Conservation (phyloP, 35 echinoderm and acorn worm species). For the Eucidaris tribuloides region DNA sequence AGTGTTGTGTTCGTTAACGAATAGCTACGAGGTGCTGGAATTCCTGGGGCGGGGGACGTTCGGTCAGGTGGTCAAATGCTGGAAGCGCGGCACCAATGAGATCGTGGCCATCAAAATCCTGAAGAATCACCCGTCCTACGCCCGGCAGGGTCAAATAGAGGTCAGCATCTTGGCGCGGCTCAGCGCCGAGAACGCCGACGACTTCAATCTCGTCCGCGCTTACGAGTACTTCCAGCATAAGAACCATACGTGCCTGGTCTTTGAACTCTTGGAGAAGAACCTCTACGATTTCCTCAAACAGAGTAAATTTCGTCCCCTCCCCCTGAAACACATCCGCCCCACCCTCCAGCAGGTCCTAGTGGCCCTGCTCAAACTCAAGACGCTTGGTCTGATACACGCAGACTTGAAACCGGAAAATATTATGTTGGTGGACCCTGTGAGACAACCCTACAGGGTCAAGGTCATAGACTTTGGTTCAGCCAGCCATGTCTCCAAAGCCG, state of each 20-base stretch:
- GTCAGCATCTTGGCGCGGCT: conserved; percentile 85
- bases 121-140: conserved; percentile 97
- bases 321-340: conserved; percentile 93
- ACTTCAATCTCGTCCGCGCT: conserved; percentile 94
- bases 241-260: conserved; percentile 97
- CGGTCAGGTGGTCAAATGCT: conserved; percentile 98
- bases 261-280: conserved; percentile 96
- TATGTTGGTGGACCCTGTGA: conserved; percentile 90
- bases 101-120: conserved; percentile 99
- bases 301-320: conserved; percentile 96
- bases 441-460: conserved; percentile 95
- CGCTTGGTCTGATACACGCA: conserved; percentile 92
- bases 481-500: conserved; percentile 98
- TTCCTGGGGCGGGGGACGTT: conserved; percentile 97
- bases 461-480: conserved; percentile 99
- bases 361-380: conserved; percentile 90
- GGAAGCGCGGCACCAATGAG: conserved; percentile 99
- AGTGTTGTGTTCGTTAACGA: conserved; percentile 90
- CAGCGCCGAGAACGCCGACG: conserved; percentile 98
- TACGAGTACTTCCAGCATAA: conserved; percentile 99
- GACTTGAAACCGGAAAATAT: conserved; percentile 99
- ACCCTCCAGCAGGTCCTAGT: conserved; percentile 95
- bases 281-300: conserved; percentile 98
- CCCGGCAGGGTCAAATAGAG: conserved; percentile 96
- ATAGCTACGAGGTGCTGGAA: conserved; percentile 97